phyloP scores from a whole-genome alignment of 2,888 invertebrate genomes.

The Melolontha melolontha region DNA sequence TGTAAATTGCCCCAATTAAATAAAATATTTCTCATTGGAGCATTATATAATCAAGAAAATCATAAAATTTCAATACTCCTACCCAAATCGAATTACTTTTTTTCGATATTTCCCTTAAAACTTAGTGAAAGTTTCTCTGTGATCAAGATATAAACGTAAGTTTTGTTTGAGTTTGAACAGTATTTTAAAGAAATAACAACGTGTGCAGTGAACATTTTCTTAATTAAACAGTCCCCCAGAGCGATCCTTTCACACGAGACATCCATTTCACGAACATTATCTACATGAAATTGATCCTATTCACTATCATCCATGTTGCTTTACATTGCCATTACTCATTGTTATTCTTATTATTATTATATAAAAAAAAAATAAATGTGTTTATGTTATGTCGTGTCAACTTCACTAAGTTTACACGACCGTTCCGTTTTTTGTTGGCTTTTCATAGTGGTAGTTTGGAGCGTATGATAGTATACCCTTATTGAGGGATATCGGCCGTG shows the following conservation, averaged over 20 bases:
- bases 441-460: conserved; percentile 29
- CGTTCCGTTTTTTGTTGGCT: conserved; percentile 43
- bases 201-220: conserved; percentile 46
- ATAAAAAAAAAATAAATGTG: background rate
- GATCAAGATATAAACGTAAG: conserved; percentile 34
- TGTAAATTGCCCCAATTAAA: no score
- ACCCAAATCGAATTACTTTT: no score
- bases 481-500: conserved; percentile 44
- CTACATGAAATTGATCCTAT: conserved; percentile 1
- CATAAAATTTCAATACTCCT: conserved; percentile 4
- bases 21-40: no score
- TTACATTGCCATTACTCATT: conserved; percentile 3
- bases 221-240: conserved; percentile 50
- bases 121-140: conserved; percentile 28
- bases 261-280: background rate
- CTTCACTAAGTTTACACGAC: conserved; percentile 52
- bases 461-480: conserved; percentile 8
- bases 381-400: conserved; percentile 37
- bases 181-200: conserved; percentile 45
- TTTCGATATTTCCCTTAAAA: no score
- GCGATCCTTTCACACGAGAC: conserved; percentile 35
- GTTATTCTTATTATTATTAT: no score
- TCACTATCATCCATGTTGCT: background rate
- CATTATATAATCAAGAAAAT: no score
- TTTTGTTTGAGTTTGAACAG: conserved; percentile 38